phyloP scores from a whole-genome alignment of 2,113 vertebrate species.

The Nasalis larvatus region DNA sequence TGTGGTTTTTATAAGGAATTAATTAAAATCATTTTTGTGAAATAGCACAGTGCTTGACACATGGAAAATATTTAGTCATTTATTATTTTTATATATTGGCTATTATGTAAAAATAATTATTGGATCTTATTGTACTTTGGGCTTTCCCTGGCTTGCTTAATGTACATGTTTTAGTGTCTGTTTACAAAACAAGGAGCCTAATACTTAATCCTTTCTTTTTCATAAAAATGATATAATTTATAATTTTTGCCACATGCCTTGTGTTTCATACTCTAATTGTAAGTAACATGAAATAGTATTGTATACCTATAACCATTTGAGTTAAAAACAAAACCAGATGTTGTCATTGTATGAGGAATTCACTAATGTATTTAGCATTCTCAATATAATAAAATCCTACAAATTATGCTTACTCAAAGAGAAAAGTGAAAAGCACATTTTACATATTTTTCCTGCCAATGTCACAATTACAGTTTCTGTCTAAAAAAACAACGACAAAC shows the following conservation, averaged over 20 bases:
- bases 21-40: neutral
- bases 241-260: neutral
- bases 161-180: neutral
- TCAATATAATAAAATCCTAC: slow-evolving; percentile 35
- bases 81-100: neutral
- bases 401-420: slow-evolving; percentile 22
- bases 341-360: slow-evolving; percentile 31
- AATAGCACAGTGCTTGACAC: neutral
- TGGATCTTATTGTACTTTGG: neutral
- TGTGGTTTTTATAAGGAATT: neutral
- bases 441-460: slow-evolving; percentile 46
- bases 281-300: neutral
- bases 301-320: slow-evolving; percentile 24
- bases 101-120: neutral
- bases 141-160: slow-evolving; percentile 12
- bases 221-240: neutral
- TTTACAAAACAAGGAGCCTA: neutral
- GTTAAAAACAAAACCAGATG: slow-evolving; percentile 23
- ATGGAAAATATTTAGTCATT: neutral
- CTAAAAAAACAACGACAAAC: slow-evolving; percentile 37
- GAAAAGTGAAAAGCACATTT: slow-evolving; percentile 28
- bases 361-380: slow-evolving; percentile 17
- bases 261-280: neutral
- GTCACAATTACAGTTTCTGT: slow-evolving; percentile 58
- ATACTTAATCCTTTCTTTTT: neutral